These are phyloP conservation scores for Balanococcus diminutus DNA, from an alignment of 2,888 invertebrate species.

Conservation along the genomic window DNA sequence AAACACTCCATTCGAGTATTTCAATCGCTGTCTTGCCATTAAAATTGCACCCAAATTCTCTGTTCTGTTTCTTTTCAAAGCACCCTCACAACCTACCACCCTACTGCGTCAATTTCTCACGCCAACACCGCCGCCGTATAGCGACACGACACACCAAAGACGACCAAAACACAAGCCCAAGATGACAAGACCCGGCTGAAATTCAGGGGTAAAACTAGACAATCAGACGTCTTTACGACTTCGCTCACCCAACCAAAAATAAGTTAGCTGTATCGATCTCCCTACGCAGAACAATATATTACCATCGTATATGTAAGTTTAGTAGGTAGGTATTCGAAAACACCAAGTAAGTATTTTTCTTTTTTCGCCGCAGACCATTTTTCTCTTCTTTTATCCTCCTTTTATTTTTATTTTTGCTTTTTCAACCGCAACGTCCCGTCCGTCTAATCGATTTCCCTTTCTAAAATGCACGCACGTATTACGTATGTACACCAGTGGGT, in stretches of 20 bases:
- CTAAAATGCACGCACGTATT: neutral
- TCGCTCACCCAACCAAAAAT: constrained; percentile 38
- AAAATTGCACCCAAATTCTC: too few species aligned
- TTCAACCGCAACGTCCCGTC: neutral
- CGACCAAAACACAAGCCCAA: neutral
- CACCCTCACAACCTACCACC: too few species aligned
- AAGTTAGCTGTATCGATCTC: constrained; percentile 39
- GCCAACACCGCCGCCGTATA: neutral
- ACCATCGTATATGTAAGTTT: too few species aligned
- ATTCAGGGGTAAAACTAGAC: constrained; percentile 25
- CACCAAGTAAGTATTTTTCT: neutral
- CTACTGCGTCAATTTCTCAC: too few species aligned
- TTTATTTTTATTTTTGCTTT: neutral
- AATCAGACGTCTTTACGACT: constrained; percentile 42
- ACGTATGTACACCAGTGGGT: neutral
- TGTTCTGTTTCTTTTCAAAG: too few species aligned
- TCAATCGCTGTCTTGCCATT: too few species aligned
- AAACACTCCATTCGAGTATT: too few species aligned
- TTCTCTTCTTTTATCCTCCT: neutral
- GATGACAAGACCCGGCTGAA: neutral
- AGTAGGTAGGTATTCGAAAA: too few species aligned
- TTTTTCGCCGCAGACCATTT: neutral
- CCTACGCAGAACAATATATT: constrained; percentile 15
- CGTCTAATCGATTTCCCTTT: neutral
- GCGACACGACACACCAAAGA: neutral